Conservation (phyloP, 2,797 vertebrate genomes). For the Neostethus bicornis region DNA sequence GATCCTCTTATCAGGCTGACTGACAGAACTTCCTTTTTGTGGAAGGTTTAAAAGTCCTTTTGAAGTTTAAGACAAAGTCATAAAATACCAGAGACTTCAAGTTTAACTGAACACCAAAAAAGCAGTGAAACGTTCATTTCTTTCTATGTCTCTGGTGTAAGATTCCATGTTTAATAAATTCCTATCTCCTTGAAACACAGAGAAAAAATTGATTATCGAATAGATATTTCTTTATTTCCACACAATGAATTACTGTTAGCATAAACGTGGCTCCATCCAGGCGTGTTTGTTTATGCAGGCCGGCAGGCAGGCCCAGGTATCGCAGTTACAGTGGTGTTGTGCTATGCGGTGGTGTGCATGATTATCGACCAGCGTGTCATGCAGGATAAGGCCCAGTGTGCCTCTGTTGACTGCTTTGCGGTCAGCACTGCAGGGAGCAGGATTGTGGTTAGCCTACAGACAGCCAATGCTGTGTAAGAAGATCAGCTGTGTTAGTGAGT, state of each 20-base stretch:
- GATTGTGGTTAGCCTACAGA: constrained; percentile 80
- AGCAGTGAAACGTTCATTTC: background rate
- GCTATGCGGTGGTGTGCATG: constrained; percentile 69
- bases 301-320: constrained; percentile 64
- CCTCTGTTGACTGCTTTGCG: constrained; percentile 86
- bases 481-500: constrained; percentile 67
- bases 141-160: background rate
- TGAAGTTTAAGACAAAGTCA: too few species aligned
- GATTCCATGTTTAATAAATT: background rate
- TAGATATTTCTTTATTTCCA: constrained; percentile 23
- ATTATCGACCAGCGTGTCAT: constrained; percentile 83
- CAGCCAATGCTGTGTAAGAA: constrained; percentile 76
- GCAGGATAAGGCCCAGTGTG: constrained; percentile 76
- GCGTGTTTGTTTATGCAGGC: constrained; percentile 59
- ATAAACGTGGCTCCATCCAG: constrained; percentile 50
- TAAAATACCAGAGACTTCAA: background rate
- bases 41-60: too few species aligned
- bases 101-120: too few species aligned
- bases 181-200: background rate
- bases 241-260: constrained; percentile 23
- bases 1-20: too few species aligned
- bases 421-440: constrained; percentile 81
- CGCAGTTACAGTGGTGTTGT: constrained; percentile 71
- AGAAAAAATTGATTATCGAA: constrained; percentile 10
- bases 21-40: too few species aligned